Conservation (phyloP, 1,140 invertebrate genomes). For the Parapsyche elsis region DNA sequence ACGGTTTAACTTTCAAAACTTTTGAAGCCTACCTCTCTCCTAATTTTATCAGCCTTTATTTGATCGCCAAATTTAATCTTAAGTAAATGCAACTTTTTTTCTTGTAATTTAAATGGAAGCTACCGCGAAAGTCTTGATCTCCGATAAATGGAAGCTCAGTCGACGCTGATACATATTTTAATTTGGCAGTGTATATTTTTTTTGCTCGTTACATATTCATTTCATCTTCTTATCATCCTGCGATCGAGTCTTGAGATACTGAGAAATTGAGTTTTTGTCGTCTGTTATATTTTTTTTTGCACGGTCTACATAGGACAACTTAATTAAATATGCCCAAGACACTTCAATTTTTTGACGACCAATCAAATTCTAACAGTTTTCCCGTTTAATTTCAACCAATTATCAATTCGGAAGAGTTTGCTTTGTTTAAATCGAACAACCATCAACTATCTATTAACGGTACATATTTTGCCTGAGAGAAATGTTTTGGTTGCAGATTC, state of each 20-base stretch:
- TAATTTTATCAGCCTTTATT: no score
- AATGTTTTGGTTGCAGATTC: no score
- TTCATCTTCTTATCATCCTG: not conserved
- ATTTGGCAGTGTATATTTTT: not conserved
- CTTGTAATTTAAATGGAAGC: not conserved
- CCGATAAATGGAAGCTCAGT: not conserved
- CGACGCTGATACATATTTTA: not conserved
- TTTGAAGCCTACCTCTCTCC: not conserved
- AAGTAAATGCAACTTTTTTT: no score
- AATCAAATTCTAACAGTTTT: conserved; percentile 8
- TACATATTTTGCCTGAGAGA: no score
- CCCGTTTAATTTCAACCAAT: not conserved
- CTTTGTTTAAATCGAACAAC: not conserved
- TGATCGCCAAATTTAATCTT: no score
- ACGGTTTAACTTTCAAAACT: not conserved
- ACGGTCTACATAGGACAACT: not conserved
- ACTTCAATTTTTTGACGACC: conserved; percentile 6
- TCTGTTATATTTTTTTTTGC: not conserved
- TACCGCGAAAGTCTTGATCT: not conserved
- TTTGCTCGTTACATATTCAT: conserved; percentile 20
- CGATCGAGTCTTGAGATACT: conserved; percentile 1
- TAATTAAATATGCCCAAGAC: conserved; percentile 18
- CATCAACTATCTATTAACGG: no score
- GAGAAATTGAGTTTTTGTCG: not conserved
- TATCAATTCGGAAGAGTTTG: not conserved